Evolutionary conservation across 2,113 vertebrate genomes (phyloP), one percentile per base, ranked within the genome.

Genomic region (Pollachius pollachius): DNA sequence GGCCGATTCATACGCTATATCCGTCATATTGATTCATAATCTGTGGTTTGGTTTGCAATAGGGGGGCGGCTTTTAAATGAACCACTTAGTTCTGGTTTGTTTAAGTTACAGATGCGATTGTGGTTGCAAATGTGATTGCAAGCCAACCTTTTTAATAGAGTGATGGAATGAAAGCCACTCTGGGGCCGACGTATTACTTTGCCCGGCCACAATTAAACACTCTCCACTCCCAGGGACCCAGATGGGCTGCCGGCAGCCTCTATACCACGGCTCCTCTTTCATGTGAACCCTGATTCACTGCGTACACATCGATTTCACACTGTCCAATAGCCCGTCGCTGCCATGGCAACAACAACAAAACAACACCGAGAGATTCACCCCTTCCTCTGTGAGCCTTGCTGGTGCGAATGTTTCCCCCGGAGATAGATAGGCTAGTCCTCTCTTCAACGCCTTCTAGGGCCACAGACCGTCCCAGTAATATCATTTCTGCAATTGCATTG

Each of bases 401-500:
- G 16, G 30, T 41, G 37, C 11, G 63, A 64, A 48, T 64, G 63
- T 34, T n/a, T 19, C 4, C 30, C 30, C 30, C 30, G 30, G 30
- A 34, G 4, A 34, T 34, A 34, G 30, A 30, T 34, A 34, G 30
- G 30, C 30, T 34, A 27, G 30, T 34, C 30, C 30, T 34, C 30
- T 34, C 15, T 11, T 17, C 64, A 15, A 54, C 21, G 17, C 64
- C 65, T 66, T 63, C 62, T 19, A 5, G 41, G 15, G 70, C 58
- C 68, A 69, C 30, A 67, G 48, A 64, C 64, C 25, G 74, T 17
- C 12, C 21, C 65, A 72, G n/a, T 17, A 23, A 64, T 78, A 18
- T 78, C 27, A 71, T 88, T 65, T 59, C 48, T 54, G 56, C 4
- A 59, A 70, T 69, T 48, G 2, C 9, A 1, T 13, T 48, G 41